Evolutionary conservation across 1,140 invertebrate genomes (phyloP), one percentile per base, ranked within the genome.

Genomic region (Trichonephila clavata): DNA sequence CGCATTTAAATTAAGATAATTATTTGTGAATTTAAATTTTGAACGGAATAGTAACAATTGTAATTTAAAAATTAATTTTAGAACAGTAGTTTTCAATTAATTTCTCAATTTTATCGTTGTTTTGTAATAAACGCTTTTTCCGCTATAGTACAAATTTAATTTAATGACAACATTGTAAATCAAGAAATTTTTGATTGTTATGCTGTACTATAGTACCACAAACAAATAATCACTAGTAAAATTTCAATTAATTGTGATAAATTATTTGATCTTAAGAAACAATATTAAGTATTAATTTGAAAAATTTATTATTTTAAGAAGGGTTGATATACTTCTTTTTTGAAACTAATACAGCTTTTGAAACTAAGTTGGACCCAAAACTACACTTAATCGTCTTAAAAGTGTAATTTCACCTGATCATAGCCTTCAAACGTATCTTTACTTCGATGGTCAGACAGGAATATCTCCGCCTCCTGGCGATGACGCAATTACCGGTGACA

Each of bases 401-500:
- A 71, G 68, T 77, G 27, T 77, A 77, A 77, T 32, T 77, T 24
- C 6, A 77, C 32, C 68, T 77, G 68, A 77, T 27, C 65, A 68
- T 68, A 68, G 21, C 24, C 65, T 68, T 68, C 68, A 77, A 77
- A 77, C 50, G 68, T 27, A 59, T 24, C 81, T n/a, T 90, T 60
- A 39, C 88, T 39, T 43, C 71, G 24, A 32, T 43, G 50, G 65
- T 24, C 57, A 27, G 43, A 90, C 43, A 20, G 59, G 71, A 90
- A 39, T 60, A 20, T 83, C 90, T 60, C 90, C 90, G 83, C 90
- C 90, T 86, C 27, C 60, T 59, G 50, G 81, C 81, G 63, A 92
- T 92, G 90, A 92, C 90, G 90, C 90, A 92, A 92, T 92, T 92
- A 92, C 83, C 90, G 81, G 83, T 92, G 90, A 92, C 90, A 92